phyloP scores from a whole-genome alignment of 2,888 invertebrate genomes.

The Hylaea fasciaria region DNA sequence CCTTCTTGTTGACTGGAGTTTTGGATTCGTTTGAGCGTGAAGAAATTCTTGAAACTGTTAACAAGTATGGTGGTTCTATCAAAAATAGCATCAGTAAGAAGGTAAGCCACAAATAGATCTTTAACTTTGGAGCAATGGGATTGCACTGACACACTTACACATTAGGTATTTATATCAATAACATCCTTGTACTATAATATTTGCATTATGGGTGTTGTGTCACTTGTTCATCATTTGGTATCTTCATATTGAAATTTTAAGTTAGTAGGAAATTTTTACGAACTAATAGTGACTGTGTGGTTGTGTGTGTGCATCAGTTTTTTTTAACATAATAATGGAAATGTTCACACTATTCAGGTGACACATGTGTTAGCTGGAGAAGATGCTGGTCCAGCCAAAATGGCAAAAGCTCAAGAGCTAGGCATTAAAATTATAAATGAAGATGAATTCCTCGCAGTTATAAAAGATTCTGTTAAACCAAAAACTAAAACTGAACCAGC shows the following conservation, averaged over 20 bases:
- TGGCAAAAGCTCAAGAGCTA: constrained; percentile 89
- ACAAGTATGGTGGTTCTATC: constrained; percentile 92
- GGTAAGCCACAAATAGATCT: constrained; percentile 63
- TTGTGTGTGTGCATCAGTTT: too few species aligned
- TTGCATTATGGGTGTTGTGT: too few species aligned
- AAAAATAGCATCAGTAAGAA: constrained; percentile 90
- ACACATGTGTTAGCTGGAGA: constrained; percentile 93
- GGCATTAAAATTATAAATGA: constrained; percentile 91
- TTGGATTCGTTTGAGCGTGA: constrained; percentile 94
- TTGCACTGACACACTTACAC: not conserved
- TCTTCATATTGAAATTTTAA: too few species aligned
- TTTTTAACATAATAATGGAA: too few species aligned
- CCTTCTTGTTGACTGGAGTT: constrained; percentile 93
- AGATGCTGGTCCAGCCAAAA: constrained; percentile 93
- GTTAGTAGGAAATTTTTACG: too few species aligned
- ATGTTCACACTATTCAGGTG: constrained; percentile 65
- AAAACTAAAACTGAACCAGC: constrained; percentile 42
- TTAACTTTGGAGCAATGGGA: not conserved
- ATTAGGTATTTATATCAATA: too few species aligned
- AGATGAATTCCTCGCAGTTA: constrained; percentile 92
- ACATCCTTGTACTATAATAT: too few species aligned
- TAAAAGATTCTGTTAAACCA: constrained; percentile 80
- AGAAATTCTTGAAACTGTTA: constrained; percentile 89
- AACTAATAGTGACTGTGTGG: too few species aligned
- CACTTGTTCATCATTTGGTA: too few species aligned